Base-by-base conservation (phyloP, 2,888 invertebrate species). In the Mythimna vitellina region DNA sequence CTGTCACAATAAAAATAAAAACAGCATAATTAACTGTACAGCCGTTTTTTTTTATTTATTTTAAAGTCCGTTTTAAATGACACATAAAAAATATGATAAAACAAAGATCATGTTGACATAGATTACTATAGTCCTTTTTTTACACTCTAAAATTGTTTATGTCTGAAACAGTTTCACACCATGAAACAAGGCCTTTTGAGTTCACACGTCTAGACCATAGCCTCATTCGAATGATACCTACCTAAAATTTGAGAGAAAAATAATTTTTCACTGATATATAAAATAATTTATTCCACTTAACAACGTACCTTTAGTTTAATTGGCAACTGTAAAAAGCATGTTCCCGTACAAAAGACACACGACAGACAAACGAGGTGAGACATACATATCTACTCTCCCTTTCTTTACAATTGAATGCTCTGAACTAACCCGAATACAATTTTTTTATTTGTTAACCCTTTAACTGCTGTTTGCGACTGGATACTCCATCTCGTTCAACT, bases 211-310 rank as follows among this genome's bases (percentile, higher is more conserved):
- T 5, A 58, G 7, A 29, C 73, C 69, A 75, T 20, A 58, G 64
- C 70, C 71, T 22, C 64, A 65, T 22, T 60, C 17, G 20, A 71
- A 60, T 32, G 38, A 63, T 32, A 70, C 58, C 62, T 71, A 73
- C 72, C 61, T 72, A 75, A 29, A 77, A 70, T 65, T 73, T 68
- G 7, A 74, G 54, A 71, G 53, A 60, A 61, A 56, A 65, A 58
- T 5, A 51, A 25, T 58, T 68, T 35, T 72, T 67, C 14, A 46
- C 20, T 46, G 53, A 65, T 49, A 60, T 38, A 61, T 49, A 70
- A 76, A 79, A 79, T 79, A 84, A 82, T 75, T 73, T 65, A 85
- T 76, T 68, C 25, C 63, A 72, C 61, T 32, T 68, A 53, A 73
- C 46, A 63, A 57, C 58, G 61, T 65, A 73, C 38, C 29, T 25